phyloP scores from a whole-genome alignment of 2,888 invertebrate genomes.

The Lasioglossum morio region DNA sequence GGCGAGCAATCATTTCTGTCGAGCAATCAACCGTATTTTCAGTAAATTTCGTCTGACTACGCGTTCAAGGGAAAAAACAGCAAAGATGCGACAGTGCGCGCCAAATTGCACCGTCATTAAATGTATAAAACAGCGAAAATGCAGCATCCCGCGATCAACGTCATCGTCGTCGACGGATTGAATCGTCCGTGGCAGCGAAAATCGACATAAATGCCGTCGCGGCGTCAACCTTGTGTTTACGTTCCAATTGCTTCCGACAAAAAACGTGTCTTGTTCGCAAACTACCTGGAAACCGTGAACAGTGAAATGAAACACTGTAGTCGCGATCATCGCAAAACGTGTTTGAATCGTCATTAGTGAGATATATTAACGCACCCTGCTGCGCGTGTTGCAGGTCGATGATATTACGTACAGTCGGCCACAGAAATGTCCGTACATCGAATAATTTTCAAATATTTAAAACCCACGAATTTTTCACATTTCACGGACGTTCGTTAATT shows the following conservation, averaged over 20 bases:
- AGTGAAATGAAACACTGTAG: neutral
- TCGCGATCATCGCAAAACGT: neutral
- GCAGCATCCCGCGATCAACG: constrained; percentile 13
- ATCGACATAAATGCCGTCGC: constrained; percentile 36
- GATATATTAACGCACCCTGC: neutral
- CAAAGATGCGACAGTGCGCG: constrained; percentile 4
- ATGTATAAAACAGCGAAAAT: constrained; percentile 36
- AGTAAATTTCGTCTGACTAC: constrained; percentile 39
- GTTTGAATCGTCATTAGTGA: neutral
- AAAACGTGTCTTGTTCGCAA: constrained; percentile 4
- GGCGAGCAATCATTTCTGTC: constrained; percentile 3
- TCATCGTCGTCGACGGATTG: constrained; percentile 27
- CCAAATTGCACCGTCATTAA: constrained; percentile 45
- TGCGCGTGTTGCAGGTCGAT: neutral
- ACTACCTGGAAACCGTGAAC: constrained; percentile 3
- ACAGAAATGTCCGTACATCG: neutral
- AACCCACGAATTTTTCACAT: neutral
- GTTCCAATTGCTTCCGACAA: constrained; percentile 21
- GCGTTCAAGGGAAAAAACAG: constrained; percentile 24
- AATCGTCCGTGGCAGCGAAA: neutral
- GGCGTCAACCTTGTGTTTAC: constrained; percentile 19
- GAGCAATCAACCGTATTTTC: constrained; percentile 40
- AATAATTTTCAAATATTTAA: neutral
- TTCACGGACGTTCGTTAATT: neutral
- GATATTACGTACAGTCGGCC: neutral